Percentiles rank a stretch among this genome's conserved stretches.
phyloP scores from a whole-genome alignment of 2,888 invertebrate genomes.

The Leptura quadrifasciata region DNA sequence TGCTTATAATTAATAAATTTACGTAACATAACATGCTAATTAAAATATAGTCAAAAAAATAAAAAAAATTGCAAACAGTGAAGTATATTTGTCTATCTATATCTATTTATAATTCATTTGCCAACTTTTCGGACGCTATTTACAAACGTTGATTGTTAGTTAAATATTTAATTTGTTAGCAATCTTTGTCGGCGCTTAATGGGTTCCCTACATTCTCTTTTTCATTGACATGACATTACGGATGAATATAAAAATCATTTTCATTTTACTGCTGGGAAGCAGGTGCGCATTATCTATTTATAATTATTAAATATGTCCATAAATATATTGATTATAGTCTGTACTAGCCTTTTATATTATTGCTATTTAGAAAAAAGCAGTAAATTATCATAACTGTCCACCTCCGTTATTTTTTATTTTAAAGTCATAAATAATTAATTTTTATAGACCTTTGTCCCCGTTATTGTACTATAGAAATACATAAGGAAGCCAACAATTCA shows the following conservation, averaged over 20 bases:
- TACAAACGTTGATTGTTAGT: constrained; percentile 7
- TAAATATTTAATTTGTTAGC: constrained; percentile 19
- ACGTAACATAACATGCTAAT: neutral
- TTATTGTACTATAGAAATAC: neutral
- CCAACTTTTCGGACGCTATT: neutral
- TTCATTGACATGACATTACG: neutral
- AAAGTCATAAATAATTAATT: neutral
- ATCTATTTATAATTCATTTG: constrained; percentile 15
- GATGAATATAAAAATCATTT: neutral
- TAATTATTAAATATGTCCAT: neutral
- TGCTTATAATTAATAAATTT: neutral
- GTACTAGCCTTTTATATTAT: neutral
- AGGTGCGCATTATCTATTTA: constrained; percentile 11
- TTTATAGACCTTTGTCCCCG: constrained; percentile 3
- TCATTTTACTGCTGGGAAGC: neutral
- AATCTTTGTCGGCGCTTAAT: constrained; percentile 23
- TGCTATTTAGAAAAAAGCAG: constrained; percentile 6
- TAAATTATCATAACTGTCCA: constrained; percentile 16
- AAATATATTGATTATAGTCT: constrained; percentile 9
- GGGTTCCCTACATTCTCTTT: neutral
- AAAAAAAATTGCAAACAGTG: neutral
- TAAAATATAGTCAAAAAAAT: neutral
- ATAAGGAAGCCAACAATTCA: neutral
- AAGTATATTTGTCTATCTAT: constrained; percentile 4
- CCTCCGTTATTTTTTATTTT: neutral